These are phyloP conservation scores for Oryzias dopingdopingensis DNA, from an alignment of 2,797 vertebrate genomes.

Conservation along the genomic window DNA sequence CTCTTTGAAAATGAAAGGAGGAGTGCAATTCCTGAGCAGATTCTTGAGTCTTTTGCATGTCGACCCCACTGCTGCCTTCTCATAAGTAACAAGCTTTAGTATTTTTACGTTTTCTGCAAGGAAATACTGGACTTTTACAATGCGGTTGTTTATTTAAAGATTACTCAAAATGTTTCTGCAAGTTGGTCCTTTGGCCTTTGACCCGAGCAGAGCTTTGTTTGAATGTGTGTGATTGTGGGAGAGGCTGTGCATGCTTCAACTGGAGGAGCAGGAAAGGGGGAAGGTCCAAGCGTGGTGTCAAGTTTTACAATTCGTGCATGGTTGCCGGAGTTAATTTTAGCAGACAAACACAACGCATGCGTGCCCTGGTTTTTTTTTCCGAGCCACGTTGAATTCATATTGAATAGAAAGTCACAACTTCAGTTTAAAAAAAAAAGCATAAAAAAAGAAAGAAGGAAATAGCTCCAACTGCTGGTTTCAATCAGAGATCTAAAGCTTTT, in stretches of 20 bases:
- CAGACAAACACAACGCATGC: background rate
- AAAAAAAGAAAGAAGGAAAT: constrained; percentile 2
- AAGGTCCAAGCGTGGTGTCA: constrained; percentile 14
- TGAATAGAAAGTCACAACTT: background rate
- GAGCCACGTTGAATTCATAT: background rate
- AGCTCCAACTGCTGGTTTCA: constrained; percentile 2
- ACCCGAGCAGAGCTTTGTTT: constrained; percentile 21
- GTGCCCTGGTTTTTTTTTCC: background rate
- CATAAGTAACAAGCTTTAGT: constrained; percentile 37
- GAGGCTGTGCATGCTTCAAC: constrained; percentile 16
- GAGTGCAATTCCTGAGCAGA: constrained; percentile 25
- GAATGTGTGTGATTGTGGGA: constrained; percentile 12
- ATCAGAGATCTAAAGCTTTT: constrained; percentile 27
- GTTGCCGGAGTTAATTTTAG: constrained; percentile 18
- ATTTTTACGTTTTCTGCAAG: constrained; percentile 32
- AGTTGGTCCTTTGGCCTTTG: constrained; percentile 22
- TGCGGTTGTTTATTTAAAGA: constrained; percentile 16
- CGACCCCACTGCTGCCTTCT: constrained; percentile 29
- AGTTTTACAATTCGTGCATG: constrained; percentile 31
- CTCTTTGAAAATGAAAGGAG: constrained; percentile 30
- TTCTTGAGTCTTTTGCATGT: constrained; percentile 31
- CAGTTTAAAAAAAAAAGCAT: constrained; percentile 2
- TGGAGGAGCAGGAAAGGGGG: constrained; percentile 21
- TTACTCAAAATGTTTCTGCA: constrained; percentile 16
- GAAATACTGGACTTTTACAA: constrained; percentile 12